Base-by-base conservation (phyloP, 2,888 invertebrate genomes). In the Eristalinus aeneus region DNA sequence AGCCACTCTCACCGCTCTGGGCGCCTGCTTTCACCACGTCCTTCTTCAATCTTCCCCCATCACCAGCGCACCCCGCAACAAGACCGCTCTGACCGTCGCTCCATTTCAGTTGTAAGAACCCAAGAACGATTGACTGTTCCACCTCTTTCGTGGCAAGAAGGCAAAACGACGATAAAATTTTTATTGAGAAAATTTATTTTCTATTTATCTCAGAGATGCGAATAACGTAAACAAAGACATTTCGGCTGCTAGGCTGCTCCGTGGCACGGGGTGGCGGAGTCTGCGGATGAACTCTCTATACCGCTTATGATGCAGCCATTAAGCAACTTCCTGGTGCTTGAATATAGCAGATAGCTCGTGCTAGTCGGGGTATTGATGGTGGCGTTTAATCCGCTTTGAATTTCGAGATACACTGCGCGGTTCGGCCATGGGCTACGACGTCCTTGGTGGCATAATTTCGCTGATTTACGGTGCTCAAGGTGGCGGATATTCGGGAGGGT, bases 181-280 rank as follows among this genome's bases (percentile, higher is more conserved):
- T 82, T 82, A 86, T 86, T 86, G 78, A 61, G 23, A 75, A n/a
- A 82, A 86, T 86, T 82, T 86, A 86, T 86, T 86, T 77, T 78
- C 77, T 78, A 86, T 86, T 86, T 86, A 82, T 86, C 74, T 77
- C 69, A 73, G 81, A 27, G 80, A 86, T 86, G 69, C 77, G 81
- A 86, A 81, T 71, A 80, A 68, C 75, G 73, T 81, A 85, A 81
- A 81, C 85, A 85, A 77, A 86, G 81, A 77, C 73, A 86, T 81
- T 81, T 86, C 69, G 69, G 81, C 85, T 81, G 63, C 68, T 64
- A 77, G 81, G 81, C 46, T 20, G 39, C 11, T 46, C 22, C 71
- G 65, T 36, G n/a, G 11, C 23, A 11, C 9, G 46, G 32, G 16
- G 20, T 36, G 23, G 53, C 12, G 61, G 5, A 9, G 39, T 64